Evolutionary conservation across 2,113 vertebrate genomes (phyloP).

Genomic region (Octodon degus): DNA sequence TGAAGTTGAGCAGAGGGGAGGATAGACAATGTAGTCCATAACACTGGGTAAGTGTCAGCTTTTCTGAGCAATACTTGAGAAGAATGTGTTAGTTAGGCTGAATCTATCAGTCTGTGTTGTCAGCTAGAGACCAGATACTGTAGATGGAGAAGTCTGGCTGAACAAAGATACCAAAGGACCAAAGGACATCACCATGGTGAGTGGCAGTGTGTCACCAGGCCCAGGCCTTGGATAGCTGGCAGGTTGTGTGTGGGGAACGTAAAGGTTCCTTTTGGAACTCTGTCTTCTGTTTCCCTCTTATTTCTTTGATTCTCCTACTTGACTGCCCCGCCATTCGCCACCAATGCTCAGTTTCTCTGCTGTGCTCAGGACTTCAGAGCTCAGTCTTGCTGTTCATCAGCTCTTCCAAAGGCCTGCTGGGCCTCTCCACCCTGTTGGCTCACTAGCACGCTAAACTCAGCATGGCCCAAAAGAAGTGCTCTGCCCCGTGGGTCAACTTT

Average conservation of each 20-base stretch:
- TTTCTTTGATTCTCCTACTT: background rate
- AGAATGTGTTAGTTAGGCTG: background rate
- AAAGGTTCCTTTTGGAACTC: background rate
- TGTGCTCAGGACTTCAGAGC: background rate
- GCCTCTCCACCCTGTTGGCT: background rate
- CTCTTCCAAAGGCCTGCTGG: background rate
- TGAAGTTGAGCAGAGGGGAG: background rate
- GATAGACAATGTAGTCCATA: too few relatives aligned
- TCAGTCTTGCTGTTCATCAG: background rate
- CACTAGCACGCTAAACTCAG: background rate
- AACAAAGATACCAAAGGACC: background rate
- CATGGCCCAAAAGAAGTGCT: background rate
- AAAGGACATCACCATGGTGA: background rate
- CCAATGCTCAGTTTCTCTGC: background rate
- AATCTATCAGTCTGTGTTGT: background rate
- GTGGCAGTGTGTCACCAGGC: background rate
- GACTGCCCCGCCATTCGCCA: background rate
- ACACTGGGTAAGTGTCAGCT: background rate
- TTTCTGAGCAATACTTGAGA: background rate
- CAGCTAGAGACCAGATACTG: background rate
- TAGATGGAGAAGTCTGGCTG: background rate
- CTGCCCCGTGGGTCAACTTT: too few relatives aligned
- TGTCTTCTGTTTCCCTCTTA: background rate
- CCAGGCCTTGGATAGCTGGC: background rate
- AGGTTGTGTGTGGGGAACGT: accelerated